A percentile compares a stretch with the other conserved stretches of the same genome.
phyloP scores from a whole-genome alignment of 2,888 invertebrate genomes.

The Diadegma fenestrale region DNA sequence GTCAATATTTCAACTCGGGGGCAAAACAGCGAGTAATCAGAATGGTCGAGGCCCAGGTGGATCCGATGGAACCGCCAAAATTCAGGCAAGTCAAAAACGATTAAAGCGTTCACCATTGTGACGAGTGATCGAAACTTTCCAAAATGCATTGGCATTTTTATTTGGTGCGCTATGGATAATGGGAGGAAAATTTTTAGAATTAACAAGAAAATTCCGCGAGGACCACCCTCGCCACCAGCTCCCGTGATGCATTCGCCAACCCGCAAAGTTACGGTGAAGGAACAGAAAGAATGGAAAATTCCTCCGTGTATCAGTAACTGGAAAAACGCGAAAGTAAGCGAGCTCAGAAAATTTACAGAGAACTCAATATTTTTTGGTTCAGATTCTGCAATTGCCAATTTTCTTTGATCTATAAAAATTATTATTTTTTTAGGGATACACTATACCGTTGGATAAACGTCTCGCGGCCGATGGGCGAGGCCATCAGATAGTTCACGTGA shows the following conservation, averaged over 20 bases:
- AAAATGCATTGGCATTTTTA: too few relatives aligned
- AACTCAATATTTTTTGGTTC: neutral
- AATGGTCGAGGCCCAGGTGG: conserved; percentile 96
- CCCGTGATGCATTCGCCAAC: conserved; percentile 99
- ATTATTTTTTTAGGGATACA: conserved; percentile 89
- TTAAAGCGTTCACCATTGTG: neutral
- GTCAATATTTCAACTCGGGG: conserved; percentile 96
- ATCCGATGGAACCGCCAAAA: conserved; percentile 99
- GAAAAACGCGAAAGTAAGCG: conserved; percentile 97
- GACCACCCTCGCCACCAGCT: conserved; percentile 99
- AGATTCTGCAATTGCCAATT: neutral
- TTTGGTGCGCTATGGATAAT: neutral
- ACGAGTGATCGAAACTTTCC: too few relatives aligned
- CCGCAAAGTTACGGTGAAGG: conserved; percentile 98
- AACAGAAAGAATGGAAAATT: conserved; percentile 99
- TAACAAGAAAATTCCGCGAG: conserved; percentile 99
- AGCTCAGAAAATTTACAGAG: neutral
- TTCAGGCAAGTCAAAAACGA: conserved; percentile 87
- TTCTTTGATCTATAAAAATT: neutral
- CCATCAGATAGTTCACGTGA: conserved; percentile 98
- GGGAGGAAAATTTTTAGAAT: conserved; percentile 87
- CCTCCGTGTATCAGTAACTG: conserved; percentile 99
- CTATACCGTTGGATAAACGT: conserved; percentile 98
- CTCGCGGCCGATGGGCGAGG: conserved; percentile 99
- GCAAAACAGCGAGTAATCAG: conserved; percentile 99